Percentiles rank a stretch among this genome's conserved stretches.
phyloP scores from a whole-genome alignment of 2,888 invertebrate genomes.

The Stenolophus ochropezus region DNA sequence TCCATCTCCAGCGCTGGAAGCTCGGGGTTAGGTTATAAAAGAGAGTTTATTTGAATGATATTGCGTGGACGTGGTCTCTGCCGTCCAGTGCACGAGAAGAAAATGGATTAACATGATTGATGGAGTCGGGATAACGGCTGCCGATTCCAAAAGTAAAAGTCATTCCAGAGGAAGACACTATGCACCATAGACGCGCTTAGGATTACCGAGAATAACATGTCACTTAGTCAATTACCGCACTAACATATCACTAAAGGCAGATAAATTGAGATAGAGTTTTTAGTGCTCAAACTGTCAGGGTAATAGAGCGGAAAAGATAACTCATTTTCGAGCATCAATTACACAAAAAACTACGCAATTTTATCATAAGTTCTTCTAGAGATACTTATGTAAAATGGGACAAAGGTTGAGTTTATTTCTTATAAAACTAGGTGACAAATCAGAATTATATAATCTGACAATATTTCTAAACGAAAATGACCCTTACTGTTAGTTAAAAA shows the following conservation, averaged over 20 bases:
- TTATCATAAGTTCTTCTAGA: too few species aligned
- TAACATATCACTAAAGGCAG: background rate
- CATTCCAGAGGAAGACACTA: background rate
- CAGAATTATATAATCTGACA: too few species aligned
- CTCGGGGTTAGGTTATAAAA: constrained; percentile 5
- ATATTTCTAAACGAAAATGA: too few species aligned
- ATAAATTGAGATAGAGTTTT: background rate
- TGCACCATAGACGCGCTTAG: background rate
- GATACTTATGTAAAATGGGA: too few species aligned
- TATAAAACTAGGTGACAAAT: too few species aligned
- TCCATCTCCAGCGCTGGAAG: too few species aligned
- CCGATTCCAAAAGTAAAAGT: constrained; percentile 26
- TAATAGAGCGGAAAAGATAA: background rate
- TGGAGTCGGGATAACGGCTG: background rate
- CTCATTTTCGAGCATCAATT: background rate
- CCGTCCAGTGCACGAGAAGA: background rate
- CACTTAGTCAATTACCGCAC: background rate
- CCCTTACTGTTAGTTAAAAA: too few species aligned
- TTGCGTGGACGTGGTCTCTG: constrained; percentile 6
- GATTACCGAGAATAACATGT: background rate
- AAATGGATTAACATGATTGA: constrained; percentile 39
- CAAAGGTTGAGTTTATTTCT: too few species aligned
- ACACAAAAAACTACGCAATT: background rate
- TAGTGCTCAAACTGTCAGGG: background rate
- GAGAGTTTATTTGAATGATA: constrained; percentile 44